Evolutionary conservation across 2,113 vertebrate genomes (phyloP).

Genomic region (Perca schrenkii): DNA sequence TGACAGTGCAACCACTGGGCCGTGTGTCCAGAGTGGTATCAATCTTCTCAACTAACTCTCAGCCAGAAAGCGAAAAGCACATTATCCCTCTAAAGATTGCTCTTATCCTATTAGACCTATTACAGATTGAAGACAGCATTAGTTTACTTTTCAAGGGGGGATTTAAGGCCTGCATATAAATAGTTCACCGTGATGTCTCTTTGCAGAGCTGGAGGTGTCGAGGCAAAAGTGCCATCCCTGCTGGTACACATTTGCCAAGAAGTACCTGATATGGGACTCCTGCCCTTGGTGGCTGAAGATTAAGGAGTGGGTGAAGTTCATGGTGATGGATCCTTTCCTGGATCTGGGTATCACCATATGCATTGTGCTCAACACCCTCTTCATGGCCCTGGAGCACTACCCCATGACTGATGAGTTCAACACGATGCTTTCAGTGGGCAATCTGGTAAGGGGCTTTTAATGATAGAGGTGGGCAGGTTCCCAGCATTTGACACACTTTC

Average conservation of each 20-base stretch:
- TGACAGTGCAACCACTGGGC: too few species aligned
- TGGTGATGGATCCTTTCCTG: slow-evolving; percentile 98
- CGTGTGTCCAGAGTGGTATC: not conserved
- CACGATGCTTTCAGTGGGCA: slow-evolving; percentile 94
- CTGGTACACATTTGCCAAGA: slow-evolving; percentile 92
- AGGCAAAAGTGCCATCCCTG: slow-evolving; percentile 94
- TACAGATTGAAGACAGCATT: not conserved
- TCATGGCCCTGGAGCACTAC: slow-evolving; percentile 98
- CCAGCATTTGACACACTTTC: slow-evolving; percentile 15
- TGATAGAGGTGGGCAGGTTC: slow-evolving; percentile 8
- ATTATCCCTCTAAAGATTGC: not conserved
- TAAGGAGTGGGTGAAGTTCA: slow-evolving; percentile 91
- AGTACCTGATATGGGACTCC: slow-evolving; percentile 96
- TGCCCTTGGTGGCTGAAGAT: slow-evolving; percentile 91
- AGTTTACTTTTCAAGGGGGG: not conserved
- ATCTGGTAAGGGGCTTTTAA: slow-evolving; percentile 89
- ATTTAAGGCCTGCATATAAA: not conserved
- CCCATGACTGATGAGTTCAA: slow-evolving; percentile 97
- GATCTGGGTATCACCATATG: slow-evolving; percentile 97
- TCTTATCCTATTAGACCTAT: not conserved
- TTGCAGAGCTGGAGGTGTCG: slow-evolving; percentile 93
- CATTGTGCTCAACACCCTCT: slow-evolving; percentile 98
- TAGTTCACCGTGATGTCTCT: slow-evolving; percentile 5
- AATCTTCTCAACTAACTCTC: too few species aligned
- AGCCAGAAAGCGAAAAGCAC: not conserved